These are phyloP conservation scores for Onychorhynchus coronatus DNA, from an alignment of 2,113 vertebrate genomes.

Conservation along the genomic window DNA sequence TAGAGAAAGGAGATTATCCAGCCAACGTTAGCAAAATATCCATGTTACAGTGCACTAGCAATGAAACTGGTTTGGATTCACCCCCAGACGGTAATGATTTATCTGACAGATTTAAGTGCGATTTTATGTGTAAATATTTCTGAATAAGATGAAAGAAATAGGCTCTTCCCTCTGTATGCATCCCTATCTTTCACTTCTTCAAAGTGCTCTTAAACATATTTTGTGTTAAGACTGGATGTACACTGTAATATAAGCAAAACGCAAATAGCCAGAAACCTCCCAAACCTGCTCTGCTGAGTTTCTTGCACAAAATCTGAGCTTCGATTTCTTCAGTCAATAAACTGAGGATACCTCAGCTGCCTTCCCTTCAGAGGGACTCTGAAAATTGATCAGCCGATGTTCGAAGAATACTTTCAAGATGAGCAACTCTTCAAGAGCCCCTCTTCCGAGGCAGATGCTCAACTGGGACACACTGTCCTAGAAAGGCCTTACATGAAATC, in stretches of 20 bases:
- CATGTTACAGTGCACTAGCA: background rate
- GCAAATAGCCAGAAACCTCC: background rate
- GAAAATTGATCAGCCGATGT: background rate
- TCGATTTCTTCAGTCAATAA: background rate
- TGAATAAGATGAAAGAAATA: background rate
- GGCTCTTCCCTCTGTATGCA: background rate
- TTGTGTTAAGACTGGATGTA: background rate
- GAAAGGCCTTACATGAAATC: background rate
- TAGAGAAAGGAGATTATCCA: background rate
- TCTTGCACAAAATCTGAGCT: background rate
- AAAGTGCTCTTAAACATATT: background rate
- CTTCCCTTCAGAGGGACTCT: background rate
- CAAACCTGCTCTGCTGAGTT: background rate
- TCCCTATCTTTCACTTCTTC: background rate
- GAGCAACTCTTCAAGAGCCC: background rate
- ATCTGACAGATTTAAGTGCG: background rate
- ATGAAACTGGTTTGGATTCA: background rate
- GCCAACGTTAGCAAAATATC: background rate
- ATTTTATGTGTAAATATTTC: background rate
- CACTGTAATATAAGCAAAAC: rapidly evolving
- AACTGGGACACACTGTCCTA: background rate
- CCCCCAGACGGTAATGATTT: background rate
- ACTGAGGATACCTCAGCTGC: background rate
- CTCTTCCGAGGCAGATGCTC: background rate
- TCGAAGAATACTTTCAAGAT: background rate